A percentile compares a stretch with the other conserved stretches of the same genome.
Conservation (phyloP, 1,140 invertebrate genomes). For the Rhizoglyphus robini region DNA sequence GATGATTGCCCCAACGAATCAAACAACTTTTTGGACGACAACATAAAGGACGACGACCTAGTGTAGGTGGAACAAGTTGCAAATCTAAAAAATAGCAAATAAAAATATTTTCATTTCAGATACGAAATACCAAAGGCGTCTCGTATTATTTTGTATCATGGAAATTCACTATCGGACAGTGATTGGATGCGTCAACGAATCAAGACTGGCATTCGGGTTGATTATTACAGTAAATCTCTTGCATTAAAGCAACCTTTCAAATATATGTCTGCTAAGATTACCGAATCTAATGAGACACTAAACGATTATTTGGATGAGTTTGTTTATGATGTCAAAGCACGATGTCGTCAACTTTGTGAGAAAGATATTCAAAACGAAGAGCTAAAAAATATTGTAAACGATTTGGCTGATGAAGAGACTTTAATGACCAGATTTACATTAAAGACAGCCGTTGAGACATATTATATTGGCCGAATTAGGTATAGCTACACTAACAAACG, state of each 20-base stretch:
- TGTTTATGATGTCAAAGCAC: neutral
- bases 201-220: neutral
- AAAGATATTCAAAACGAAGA: neutral
- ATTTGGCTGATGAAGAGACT: neutral
- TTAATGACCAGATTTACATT: neutral
- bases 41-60: neutral
- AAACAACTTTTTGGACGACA: too few relatives aligned
- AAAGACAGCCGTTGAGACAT: constrained; percentile 8
- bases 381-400: neutral
- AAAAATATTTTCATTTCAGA: neutral
- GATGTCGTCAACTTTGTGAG: neutral
- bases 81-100: too few relatives aligned
- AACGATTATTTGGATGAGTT: constrained; percentile 12
- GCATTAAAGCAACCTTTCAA: constrained; percentile 1
- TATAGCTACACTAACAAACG: constrained; percentile 39
- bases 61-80: neutral
- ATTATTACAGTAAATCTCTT: neutral
- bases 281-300: constrained; percentile 8
- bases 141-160: neutral
- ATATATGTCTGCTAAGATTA: constrained; percentile 9
- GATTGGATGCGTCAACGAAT: neutral
- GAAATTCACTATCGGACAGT: neutral
- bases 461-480: constrained; percentile 8
- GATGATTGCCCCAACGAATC: too few relatives aligned
- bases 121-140: neutral